Evolutionary conservation across 2,888 invertebrate genomes (phyloP).

Genomic region (Tineola bisselliella): DNA sequence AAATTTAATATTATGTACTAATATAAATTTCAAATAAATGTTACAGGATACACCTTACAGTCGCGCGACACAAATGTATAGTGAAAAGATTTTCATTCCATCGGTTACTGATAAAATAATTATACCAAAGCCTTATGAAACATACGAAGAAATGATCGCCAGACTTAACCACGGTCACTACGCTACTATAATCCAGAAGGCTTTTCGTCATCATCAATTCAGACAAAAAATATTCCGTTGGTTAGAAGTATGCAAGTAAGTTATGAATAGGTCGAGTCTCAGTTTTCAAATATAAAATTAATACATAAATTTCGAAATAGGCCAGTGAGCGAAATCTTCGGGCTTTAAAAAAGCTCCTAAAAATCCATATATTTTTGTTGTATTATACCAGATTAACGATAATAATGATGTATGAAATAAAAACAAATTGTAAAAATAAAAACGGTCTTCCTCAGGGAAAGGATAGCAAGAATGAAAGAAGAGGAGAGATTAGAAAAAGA

Average conservation of each 20-base stretch:
- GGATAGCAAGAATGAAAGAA: slow-evolving; percentile 58
- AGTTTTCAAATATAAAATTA: too few species aligned
- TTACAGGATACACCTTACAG: slow-evolving; percentile 63
- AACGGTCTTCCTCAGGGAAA: slow-evolving; percentile 34
- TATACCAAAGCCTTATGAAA: slow-evolving; percentile 71
- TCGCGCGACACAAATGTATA: slow-evolving; percentile 71
- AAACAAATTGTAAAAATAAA: too few species aligned
- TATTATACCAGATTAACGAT: too few species aligned
- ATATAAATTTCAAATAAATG: too few species aligned
- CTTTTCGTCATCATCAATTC: slow-evolving; percentile 68
- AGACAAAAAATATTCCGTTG: slow-evolving; percentile 45
- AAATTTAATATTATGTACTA: too few species aligned
- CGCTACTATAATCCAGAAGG: slow-evolving; percentile 73
- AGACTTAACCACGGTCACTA: slow-evolving; percentile 67
- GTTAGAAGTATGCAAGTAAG: slow-evolving; percentile 50
- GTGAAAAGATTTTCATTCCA: slow-evolving; percentile 67
- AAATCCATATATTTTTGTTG: too few species aligned
- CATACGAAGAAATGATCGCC: slow-evolving; percentile 69
- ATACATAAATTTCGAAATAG: too few species aligned
- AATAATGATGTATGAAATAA: too few species aligned
- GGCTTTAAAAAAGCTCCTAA: too few species aligned
- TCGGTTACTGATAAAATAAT: slow-evolving; percentile 71
- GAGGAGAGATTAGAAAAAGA: slow-evolving; percentile 62
- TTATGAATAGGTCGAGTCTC: too few species aligned
- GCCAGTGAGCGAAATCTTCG: too few species aligned